Evolutionary conservation across 2,888 invertebrate genomes (phyloP), one percentile per base, ranked within the genome.

Genomic region (Ephialtes manifestator): DNA sequence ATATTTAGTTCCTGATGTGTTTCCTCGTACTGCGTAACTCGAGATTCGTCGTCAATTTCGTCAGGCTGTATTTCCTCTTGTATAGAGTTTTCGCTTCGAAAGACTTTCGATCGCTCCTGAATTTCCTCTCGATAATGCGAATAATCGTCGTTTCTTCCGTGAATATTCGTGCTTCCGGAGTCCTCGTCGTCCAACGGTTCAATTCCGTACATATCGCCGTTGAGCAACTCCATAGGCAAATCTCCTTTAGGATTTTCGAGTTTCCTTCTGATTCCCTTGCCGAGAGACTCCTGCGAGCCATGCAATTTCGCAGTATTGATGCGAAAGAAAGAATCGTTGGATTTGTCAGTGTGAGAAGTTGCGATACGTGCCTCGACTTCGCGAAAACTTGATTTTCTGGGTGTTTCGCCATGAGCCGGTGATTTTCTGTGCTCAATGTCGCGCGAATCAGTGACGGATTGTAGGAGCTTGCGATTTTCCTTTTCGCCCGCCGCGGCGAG

Each of bases 391-490:
- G 88, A 85, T 63, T 89, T 90, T 60, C 88, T 85, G 20, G 89
- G 89, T 11, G 88, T 87, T 78, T 91, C 91, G 4, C 89, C 88
- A 76, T 89, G 89, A 31, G 90, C 86, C n/a, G 90, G 85, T 43
- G 90, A 91, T 75, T 89, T 90, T 71, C 89, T 86, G 63, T 87
- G 88, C 51, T 90, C 89, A 20, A 88, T 83, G 35, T 91, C 89
- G 28, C 88, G 89, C 24, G 89, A 83, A 79, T 89, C 89, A 39
- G 78, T 84, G 35, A 85, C 68, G 1, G 83, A 68, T 31, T 85
- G 85, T 0, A 71, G 11, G n/a, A 80, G 20, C 15, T 91, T 87
- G 15, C 86, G 79, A 82, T 82, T 82, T 10, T 87, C 80, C 46
- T 76, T 79, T 18, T 85, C 85, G 13, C 85, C 83, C 18, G 60